A percentile compares a stretch with the other conserved stretches of the same genome.
Evolutionary conservation across 2,797 vertebrate genomes (phyloP).

Genomic region (Cryptoprocta ferox): DNA sequence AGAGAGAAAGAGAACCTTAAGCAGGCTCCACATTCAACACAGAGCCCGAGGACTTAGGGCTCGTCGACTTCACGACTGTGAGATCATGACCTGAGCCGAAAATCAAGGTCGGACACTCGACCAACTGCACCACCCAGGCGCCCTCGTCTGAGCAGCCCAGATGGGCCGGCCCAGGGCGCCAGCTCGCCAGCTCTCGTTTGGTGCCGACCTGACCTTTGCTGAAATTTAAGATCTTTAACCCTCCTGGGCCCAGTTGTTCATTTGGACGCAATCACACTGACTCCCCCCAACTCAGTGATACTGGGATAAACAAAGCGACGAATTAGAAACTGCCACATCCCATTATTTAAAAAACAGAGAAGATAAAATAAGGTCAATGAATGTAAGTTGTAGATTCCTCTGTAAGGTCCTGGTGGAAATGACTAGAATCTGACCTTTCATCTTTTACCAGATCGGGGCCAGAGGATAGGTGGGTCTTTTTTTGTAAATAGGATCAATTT

Average conservation of each 20-base stretch:
- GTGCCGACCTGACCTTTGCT: too few species aligned
- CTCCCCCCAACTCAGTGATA: too few species aligned
- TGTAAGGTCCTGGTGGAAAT: background rate
- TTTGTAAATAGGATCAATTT: background rate
- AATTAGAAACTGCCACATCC: background rate
- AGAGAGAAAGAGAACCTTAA: too few species aligned
- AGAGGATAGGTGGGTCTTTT: background rate
- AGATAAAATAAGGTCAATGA: constrained; percentile 35
- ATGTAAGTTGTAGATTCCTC: background rate
- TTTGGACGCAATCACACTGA: background rate
- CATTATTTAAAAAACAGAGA: constrained; percentile 23
- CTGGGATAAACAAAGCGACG: background rate
- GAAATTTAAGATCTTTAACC: background rate
- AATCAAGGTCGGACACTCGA: too few species aligned
- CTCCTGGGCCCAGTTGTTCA: background rate
- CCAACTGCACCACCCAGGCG: too few species aligned
- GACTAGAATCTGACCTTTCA: background rate
- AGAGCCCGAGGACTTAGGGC: too few species aligned
- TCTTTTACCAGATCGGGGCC: background rate
- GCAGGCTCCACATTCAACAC: too few species aligned
- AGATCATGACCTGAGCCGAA: too few species aligned
- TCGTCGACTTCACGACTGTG: too few species aligned
- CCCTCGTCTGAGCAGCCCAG: rapidly evolving
- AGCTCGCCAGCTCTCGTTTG: background rate
- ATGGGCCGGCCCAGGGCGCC: background rate